A percentile compares a stretch with the other conserved stretches of the same genome.
Conservation (phyloP, 2,113 vertebrate species). For the Bungarus multicinctus region DNA sequence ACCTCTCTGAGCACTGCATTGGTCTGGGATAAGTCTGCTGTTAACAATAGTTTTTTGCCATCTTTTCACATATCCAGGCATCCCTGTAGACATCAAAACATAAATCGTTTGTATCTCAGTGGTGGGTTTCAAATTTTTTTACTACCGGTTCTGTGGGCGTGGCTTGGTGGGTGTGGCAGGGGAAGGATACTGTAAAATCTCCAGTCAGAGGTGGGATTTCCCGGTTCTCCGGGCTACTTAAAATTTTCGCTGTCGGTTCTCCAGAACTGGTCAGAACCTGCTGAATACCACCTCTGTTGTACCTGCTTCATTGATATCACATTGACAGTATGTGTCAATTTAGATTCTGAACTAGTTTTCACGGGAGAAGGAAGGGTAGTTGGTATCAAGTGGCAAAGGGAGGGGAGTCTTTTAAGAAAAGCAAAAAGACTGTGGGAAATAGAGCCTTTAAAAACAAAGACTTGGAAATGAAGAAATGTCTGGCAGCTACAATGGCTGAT, state of each 20-base stretch:
- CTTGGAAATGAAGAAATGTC: background rate
- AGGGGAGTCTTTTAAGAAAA: conserved; percentile 25
- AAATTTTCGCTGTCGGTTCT: no score
- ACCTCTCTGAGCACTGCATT: background rate
- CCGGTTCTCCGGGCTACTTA: no score
- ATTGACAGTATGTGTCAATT: background rate
- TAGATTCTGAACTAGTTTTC: conserved; percentile 45
- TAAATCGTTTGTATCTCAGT: background rate
- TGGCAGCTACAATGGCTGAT: background rate
- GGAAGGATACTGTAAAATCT: no score
- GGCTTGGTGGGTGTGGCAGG: no score
- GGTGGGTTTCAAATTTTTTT: no score
- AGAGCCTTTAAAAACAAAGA: background rate
- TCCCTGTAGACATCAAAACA: background rate
- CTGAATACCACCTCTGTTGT: no score
- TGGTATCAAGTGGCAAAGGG: conserved; percentile 50
- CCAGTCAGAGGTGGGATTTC: no score
- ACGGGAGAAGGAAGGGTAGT: conserved; percentile 56
- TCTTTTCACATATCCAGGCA: background rate
- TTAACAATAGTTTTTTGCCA: background rate
- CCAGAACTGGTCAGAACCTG: no score
- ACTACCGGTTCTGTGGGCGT: no score
- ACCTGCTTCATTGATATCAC: background rate
- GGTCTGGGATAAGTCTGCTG: background rate
- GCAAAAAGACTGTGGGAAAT: background rate